Conservation (phyloP, 2,113 vertebrate species). For the Chaetops frenatus region DNA sequence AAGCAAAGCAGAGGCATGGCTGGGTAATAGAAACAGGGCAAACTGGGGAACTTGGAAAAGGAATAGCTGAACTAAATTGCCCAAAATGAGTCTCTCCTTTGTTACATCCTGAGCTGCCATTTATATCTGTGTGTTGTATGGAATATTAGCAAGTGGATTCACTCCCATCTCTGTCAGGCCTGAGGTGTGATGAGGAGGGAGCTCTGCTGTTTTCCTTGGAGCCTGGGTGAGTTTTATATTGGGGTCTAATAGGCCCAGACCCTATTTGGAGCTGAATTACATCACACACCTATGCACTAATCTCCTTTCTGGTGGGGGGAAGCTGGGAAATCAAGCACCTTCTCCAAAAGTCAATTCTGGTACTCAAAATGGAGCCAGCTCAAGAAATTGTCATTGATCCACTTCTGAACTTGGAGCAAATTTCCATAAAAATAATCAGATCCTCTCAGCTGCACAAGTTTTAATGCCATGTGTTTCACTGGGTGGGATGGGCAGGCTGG, state of each 20-base stretch:
- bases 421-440: slow-evolving; percentile 60
- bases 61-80: slow-evolving; percentile 27
- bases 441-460: not conserved
- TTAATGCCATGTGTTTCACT: fast-evolving
- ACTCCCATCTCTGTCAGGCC: not conserved
- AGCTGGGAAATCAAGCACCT: slow-evolving; percentile 36
- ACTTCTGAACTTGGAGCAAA: slow-evolving; percentile 29
- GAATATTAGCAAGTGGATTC: slow-evolving; percentile 4
- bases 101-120: not conserved
- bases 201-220: not conserved
- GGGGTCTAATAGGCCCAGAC: slow-evolving; percentile 30
- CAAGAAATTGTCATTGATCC: slow-evolving; percentile 60
- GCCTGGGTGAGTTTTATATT: slow-evolving; percentile 22
- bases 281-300: not conserved
- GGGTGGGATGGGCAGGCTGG: not conserved
- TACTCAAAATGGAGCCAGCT: slow-evolving; percentile 28
- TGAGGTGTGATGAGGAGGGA: not conserved
- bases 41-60: not conserved
- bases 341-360: slow-evolving; percentile 54
- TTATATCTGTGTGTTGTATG: not conserved
- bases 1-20: not conserved
- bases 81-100: slow-evolving; percentile 10
- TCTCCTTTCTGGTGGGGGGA: slow-evolving; percentile 15
- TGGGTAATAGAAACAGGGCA: not conserved
- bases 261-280: slow-evolving; percentile 13